These are phyloP conservation scores for Cercocebus atys DNA, from an alignment of 2,113 vertebrate genomes.

Conservation along the genomic window DNA sequence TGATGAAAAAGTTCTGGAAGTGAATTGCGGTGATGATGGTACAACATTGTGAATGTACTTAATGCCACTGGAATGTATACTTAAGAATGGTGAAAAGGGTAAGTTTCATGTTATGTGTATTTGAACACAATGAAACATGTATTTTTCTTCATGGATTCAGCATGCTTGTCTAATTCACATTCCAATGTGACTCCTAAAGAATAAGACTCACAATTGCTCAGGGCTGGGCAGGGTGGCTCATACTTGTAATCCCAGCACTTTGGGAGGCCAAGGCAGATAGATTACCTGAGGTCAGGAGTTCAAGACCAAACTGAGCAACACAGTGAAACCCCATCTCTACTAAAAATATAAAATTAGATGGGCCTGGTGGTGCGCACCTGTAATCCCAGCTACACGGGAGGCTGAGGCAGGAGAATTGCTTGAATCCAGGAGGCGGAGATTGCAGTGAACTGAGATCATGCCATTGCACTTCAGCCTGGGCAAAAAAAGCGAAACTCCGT, in stretches of 20 bases:
- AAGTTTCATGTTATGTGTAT: background rate
- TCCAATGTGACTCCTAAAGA: background rate
- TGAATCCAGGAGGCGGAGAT: background rate
- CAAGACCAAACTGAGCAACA: background rate
- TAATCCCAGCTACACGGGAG: background rate
- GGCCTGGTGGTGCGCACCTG: fast-evolving
- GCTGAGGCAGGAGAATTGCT: background rate
- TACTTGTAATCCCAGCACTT: background rate
- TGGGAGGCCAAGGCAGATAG: background rate
- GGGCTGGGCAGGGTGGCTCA: background rate
- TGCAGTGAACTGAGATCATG: background rate
- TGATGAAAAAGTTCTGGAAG: background rate
- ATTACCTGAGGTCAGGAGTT: background rate
- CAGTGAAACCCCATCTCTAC: background rate
- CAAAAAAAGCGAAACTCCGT: background rate
- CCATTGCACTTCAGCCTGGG: background rate
- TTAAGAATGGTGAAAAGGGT: background rate
- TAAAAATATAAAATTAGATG: background rate
- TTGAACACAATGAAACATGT: background rate
- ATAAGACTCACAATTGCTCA: background rate
- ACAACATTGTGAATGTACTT: background rate
- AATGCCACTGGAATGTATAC: background rate
- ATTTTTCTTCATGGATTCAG: background rate
- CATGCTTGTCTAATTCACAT: background rate
- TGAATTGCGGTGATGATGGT: background rate